These are phyloP conservation scores for Agrochola litura DNA, from an alignment of 2,888 invertebrate species.

Conservation along the genomic window DNA sequence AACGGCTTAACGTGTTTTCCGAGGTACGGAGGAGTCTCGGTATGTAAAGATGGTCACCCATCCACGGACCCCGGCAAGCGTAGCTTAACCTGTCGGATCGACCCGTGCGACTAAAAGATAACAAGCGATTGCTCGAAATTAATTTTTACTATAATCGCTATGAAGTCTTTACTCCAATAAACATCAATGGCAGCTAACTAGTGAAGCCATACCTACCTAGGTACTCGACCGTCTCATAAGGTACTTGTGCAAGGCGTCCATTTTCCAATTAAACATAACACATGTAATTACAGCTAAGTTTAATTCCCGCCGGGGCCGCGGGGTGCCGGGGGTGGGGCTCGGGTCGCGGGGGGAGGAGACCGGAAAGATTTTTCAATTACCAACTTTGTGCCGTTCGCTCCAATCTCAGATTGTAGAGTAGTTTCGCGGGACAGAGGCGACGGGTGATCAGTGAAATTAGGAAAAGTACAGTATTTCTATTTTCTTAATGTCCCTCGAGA, in stretches of 20 bases:
- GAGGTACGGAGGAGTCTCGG: too few species aligned
- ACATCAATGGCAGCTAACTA: not conserved
- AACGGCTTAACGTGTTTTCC: too few species aligned
- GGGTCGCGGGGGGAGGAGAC: slow-evolving; percentile 61
- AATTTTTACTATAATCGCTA: not conserved
- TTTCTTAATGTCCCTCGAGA: too few species aligned
- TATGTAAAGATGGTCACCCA: too few species aligned
- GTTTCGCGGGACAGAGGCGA: slow-evolving; percentile 46
- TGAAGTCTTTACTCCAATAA: too few species aligned
- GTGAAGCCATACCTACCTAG: not conserved
- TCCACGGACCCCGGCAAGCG: too few species aligned
- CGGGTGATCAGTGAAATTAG: not conserved
- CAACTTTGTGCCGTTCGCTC: slow-evolving; percentile 87
- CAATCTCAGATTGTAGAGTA: slow-evolving; percentile 83
- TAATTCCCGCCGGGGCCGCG: slow-evolving; percentile 64
- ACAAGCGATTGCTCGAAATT: not conserved
- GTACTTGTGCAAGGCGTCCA: slow-evolving; percentile 35
- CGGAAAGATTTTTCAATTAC: slow-evolving; percentile 89
- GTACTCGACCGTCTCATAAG: not conserved
- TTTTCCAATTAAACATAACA: slow-evolving; percentile 69
- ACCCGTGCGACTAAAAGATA: too few species aligned
- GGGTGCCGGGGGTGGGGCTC: slow-evolving; percentile 42
- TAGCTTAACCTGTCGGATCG: too few species aligned
- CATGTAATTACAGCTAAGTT: slow-evolving; percentile 75
- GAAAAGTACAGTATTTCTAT: too few species aligned